phyloP scores from a whole-genome alignment of 2,113 vertebrate species.

The Ceyx cyanopectus region DNA sequence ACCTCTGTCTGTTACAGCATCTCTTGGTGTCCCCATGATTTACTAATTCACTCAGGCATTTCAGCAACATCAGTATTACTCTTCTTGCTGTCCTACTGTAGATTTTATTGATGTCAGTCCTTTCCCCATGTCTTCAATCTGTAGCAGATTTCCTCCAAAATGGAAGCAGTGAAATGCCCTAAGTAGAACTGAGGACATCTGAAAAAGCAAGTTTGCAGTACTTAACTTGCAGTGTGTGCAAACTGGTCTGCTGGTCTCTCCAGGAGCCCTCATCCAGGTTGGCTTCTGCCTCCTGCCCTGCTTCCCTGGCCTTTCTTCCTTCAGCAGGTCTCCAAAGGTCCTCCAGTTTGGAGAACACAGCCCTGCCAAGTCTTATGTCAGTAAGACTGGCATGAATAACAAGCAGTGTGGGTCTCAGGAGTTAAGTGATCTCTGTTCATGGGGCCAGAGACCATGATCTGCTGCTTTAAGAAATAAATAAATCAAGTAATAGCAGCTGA shows the following conservation, averaged over 20 bases:
- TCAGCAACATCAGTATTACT: background rate
- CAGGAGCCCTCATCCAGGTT: background rate
- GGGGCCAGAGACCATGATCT: background rate
- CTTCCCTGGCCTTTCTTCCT: background rate
- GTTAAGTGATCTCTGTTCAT: background rate
- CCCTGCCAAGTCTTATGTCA: background rate
- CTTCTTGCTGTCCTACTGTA: background rate
- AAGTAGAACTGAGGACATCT: background rate
- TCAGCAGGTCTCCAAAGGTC: background rate
- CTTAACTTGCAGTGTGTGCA: background rate
- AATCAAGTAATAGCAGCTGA: background rate
- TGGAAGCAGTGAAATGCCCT: background rate
- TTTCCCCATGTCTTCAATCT: background rate
- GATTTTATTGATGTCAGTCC: background rate
- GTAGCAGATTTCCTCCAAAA: background rate
- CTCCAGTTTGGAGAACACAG: background rate
- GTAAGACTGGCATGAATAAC: background rate
- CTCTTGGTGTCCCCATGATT: background rate
- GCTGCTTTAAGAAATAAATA: background rate
- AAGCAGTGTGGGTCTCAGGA: background rate
- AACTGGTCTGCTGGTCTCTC: background rate
- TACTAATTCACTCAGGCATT: background rate
- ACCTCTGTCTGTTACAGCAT: background rate
- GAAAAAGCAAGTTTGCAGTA: background rate
- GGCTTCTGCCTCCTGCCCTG: background rate